A percentile compares a stretch with the other conserved stretches of the same genome.
These are phyloP conservation scores for Indicator maculatus DNA, from an alignment of 2,113 vertebrate species.

Conservation along the genomic window DNA sequence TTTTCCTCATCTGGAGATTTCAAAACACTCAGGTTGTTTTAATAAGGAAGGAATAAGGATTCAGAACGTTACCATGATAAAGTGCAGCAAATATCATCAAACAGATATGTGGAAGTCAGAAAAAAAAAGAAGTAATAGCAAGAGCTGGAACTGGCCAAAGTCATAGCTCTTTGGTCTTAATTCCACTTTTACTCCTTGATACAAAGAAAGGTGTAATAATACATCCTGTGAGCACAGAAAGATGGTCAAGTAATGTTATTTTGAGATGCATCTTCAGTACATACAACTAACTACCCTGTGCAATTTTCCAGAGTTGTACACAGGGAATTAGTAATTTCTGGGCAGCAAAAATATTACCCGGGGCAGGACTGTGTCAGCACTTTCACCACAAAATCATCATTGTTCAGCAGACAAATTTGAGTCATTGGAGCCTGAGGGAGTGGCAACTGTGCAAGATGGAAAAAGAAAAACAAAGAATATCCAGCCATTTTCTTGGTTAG, in stretches of 20 bases:
- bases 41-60: neutral
- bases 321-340: conserved; percentile 4
- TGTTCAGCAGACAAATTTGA: neutral
- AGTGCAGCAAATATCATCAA: neutral
- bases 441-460: neutral
- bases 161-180: neutral
- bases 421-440: neutral
- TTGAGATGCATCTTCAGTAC: neutral
- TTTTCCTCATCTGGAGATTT: neutral
- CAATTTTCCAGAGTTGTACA: neutral
- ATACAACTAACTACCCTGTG: neutral
- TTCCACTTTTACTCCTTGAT: neutral
- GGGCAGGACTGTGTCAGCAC: neutral
- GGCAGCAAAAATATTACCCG: neutral
- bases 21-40: neutral
- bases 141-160: neutral
- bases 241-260: neutral
- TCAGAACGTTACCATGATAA: neutral
- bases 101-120: neutral
- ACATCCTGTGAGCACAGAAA: neutral
- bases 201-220: neutral
- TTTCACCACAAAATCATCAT: conserved; percentile 3
- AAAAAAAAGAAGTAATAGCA: neutral
- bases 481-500: neutral
- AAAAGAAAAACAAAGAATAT: neutral